Evolutionary conservation across 2,888 invertebrate genomes (phyloP).

Genomic region (Drosophila conformis): DNA sequence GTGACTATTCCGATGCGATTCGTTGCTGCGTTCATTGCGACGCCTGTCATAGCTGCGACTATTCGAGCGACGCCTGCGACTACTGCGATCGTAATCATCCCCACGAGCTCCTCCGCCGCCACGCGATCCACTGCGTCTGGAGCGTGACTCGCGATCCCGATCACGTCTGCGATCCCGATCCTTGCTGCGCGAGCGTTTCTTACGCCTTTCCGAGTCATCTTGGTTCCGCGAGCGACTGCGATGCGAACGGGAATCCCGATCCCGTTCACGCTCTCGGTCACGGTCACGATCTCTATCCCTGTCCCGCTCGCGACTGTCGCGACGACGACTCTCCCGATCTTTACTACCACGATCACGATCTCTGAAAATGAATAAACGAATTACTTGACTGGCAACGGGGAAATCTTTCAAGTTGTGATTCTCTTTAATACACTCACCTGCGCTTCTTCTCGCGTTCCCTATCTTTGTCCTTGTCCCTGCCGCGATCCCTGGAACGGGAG

Average conservation of each 20-base stretch:
- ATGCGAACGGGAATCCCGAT: conserved; percentile 86
- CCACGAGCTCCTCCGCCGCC: conserved; percentile 81
- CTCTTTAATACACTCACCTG: conserved; percentile 51
- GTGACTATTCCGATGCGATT: conserved; percentile 64
- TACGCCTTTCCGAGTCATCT: conserved; percentile 77
- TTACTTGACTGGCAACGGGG: background rate
- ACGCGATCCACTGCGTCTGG: conserved; percentile 85
- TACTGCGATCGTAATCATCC: conserved; percentile 76
- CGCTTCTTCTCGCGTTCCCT: conserved; percentile 70
- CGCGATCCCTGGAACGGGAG: conserved; percentile 69
- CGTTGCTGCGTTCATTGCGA: conserved; percentile 84
- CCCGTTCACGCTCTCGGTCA: conserved; percentile 80
- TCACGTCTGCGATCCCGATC: conserved; percentile 80
- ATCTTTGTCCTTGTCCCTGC: conserved; percentile 65
- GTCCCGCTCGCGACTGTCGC: conserved; percentile 78
- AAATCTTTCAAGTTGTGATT: background rate
- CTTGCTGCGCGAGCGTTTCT: conserved; percentile 71
- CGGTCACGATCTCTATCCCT: conserved; percentile 68
- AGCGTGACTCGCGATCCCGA: conserved; percentile 85
- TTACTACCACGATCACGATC: conserved; percentile 78
- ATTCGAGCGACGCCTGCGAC: conserved; percentile 73
- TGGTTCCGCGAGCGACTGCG: conserved; percentile 85
- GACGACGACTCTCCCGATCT: conserved; percentile 56
- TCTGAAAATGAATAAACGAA: conserved; percentile 14
- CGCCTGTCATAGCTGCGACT: conserved; percentile 81